Base-by-base conservation (phyloP, 92 coral and sea anemone genomes). In the Bergia sp. region DNA sequence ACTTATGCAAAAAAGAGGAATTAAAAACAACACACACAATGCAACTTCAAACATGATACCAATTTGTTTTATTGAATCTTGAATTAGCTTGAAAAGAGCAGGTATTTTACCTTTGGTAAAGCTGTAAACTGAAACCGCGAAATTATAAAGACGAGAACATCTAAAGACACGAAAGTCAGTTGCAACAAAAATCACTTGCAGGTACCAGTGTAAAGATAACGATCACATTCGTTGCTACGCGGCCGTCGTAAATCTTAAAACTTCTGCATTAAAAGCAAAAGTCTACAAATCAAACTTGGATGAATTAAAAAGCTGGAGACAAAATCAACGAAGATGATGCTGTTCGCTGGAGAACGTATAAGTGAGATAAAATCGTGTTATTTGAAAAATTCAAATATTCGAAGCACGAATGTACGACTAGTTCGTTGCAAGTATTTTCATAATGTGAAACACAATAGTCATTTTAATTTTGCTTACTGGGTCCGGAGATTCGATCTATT, bases 1-100 rank as follows among this genome's bases (percentile, higher is more conserved):
- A 76, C 80, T 76, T 76, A 41, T 41, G 80, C 80, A 76, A 76
- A 76, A 41, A 76, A 76, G 80, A 76, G 80, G 50, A 20, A 79
- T 50, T 79, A 21, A 79, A 44, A 29, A 45, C 41, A 79, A 79
- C 82, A 47, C 0, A 7, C 47, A 79, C 82, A 79, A 44, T 79
- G 4, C 65, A 50, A 79, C 39, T 44, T 43, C 47, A 12, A 79
- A 50, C 82, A 79, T 45, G 64, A 79, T 47, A 79, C 47, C n/a
- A 76, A 5, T 40, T 61, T 2, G 23, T 16, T 10, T 53, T 76
- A 76, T 40, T 76, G 79, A 76, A 41, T 79, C 37, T 1, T 65
- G 82, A 21, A 79, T 79, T 79, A 79, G 38, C 39, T 44, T 47
- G 39, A 47, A 78, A 37, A 44, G 50, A 13, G 37, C 13, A 49